phyloP scores from a whole-genome alignment of 2,888 invertebrate genomes.

The Lydus trimaculatus region DNA sequence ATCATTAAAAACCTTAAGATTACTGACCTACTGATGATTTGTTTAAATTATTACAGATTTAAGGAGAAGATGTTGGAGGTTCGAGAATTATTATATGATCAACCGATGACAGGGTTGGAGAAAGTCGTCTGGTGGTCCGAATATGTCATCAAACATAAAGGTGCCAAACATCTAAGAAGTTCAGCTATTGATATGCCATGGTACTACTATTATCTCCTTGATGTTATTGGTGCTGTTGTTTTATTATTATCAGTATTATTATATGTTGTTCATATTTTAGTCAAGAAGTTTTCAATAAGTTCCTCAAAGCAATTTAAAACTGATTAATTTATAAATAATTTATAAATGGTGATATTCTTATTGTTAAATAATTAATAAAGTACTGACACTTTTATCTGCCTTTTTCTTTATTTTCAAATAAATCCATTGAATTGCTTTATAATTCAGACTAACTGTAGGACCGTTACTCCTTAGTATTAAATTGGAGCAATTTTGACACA shows the following conservation, averaged over 20 bases:
- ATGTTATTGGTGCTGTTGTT: conserved; percentile 14
- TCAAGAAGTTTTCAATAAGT: neutral
- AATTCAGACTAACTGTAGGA: no score
- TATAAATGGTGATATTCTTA: no score
- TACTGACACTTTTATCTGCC: no score
- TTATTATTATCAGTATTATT: neutral
- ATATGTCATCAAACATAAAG: conserved; percentile 37
- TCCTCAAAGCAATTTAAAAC: neutral
- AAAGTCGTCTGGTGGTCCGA: conserved; percentile 37
- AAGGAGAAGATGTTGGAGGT: conserved; percentile 26
- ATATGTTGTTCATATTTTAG: neutral
- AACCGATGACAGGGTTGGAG: conserved; percentile 33
- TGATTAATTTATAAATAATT: no score
- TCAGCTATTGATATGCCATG: conserved; percentile 32
- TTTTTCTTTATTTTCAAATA: no score
- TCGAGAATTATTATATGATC: conserved; percentile 31
- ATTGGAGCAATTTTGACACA: no score
- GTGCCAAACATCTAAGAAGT: conserved; percentile 33
- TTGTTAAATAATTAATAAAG: no score
- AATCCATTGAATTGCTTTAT: no score
- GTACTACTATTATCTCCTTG: conserved; percentile 35
- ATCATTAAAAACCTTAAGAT: neutral
- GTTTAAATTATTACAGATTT: conserved; percentile 24
- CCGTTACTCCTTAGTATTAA: no score
- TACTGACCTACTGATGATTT: neutral